Base-by-base conservation (phyloP, 2,888 invertebrate species). In the Trissoscelio sp. region DNA sequence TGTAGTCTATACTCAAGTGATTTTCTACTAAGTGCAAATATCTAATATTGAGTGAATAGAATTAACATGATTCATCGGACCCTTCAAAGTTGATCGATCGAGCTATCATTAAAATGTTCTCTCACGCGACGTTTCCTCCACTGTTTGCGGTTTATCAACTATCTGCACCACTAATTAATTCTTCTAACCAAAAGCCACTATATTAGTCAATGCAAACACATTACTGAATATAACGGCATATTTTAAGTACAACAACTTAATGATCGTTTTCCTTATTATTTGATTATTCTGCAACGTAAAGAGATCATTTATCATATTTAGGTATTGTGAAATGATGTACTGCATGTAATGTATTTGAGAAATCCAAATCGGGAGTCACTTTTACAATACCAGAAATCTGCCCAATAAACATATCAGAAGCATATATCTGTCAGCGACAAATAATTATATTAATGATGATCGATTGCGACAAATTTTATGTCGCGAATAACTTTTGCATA, bases 41-140 rank as follows among this genome's bases (percentile, higher is more conserved):
- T 79, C 75, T 66, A 83, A 83, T 84, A 79, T 79, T 37, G 74
- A 73, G 34, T 34, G 82, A 70, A 83, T 83, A 82, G 78, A 81
- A 84, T 83, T 83, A 84, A 84, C 81, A 82, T 83, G 83, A 83
- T 84, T 81, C 83, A 77, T 77, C 72, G 42, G 79, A 44, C 42
- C 67, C 66, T 72, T 82, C 66, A 77, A 77, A 77, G 46, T 83
- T 83, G 84, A 85, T 84, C 83, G 82, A 85, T 83, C 73, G 81
- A 31, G 44, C 55, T 69, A 70, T 77, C 70, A 75, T 82, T 82
- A 82, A 78, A 79, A 73, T 79, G 51, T 79, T 70, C 78, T 73
- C 73, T 78, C 80, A 79, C 80, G 81, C 81, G 81, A 75, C 58
- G 51, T 75, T 75, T 75, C 75, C 75, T 62, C 18, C 46, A 31